A percentile compares a stretch with the other conserved stretches of the same genome.
Conservation (phyloP, 53 echinoderm and acorn worm species). For the Holothuria leucospilota region DNA sequence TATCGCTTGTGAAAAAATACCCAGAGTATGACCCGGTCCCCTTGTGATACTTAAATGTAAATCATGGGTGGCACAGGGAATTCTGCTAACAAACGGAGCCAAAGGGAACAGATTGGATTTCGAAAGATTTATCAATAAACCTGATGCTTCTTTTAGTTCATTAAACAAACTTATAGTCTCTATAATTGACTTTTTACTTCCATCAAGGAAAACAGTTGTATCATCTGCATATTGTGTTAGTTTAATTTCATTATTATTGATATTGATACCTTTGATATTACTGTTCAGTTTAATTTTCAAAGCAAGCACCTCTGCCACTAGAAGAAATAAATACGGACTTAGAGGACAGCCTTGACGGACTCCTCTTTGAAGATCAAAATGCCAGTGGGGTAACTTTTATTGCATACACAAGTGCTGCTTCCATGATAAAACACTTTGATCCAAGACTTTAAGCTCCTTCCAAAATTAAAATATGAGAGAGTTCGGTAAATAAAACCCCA, state of each 20-base stretch:
- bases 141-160: slow-evolving; percentile 10
- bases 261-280: neutral
- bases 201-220: slow-evolving; percentile 6
- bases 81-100: neutral
- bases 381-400: slow-evolving; percentile 50
- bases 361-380: neutral
- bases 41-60: neutral
- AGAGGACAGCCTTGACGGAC: slow-evolving; percentile 27
- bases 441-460: slow-evolving; percentile 22
- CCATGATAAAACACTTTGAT: slow-evolving; percentile 30
- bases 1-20: slow-evolving; percentile 15
- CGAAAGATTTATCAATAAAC: neutral
- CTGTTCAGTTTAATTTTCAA: neutral
- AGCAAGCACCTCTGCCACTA: slow-evolving; percentile 43
- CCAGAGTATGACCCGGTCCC: neutral
- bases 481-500: slow-evolving; percentile 34
- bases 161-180: slow-evolving; percentile 9
- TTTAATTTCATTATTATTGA: neutral
- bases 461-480: slow-evolving; percentile 46
- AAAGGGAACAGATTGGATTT: slow-evolving; percentile 24
- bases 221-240: slow-evolving; percentile 10
- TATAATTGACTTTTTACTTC: neutral
- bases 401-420: slow-evolving; percentile 33
- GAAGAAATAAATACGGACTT: slow-evolving; percentile 53
- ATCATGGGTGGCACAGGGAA: neutral